A percentile compares a stretch with the other conserved stretches of the same genome.
Conservation (phyloP, 2,797 vertebrate species). For the Urosaurus nigricauda region DNA sequence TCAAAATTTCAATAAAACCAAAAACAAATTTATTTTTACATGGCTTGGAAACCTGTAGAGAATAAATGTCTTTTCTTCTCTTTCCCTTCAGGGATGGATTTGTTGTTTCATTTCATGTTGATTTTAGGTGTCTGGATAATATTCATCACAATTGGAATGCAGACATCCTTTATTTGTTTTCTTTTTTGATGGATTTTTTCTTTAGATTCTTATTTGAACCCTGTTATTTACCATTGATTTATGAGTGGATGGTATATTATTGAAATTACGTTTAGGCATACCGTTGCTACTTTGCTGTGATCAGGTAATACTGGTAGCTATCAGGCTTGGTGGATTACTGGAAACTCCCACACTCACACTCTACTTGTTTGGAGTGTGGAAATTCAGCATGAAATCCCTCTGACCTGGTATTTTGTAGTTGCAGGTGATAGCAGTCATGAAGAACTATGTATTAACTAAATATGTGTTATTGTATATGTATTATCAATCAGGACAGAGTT, state of each 20-base stretch:
- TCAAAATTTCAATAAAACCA: not conserved
- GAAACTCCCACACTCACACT: not conserved
- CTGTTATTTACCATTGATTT: not conserved
- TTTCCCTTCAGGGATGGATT: constrained; percentile 17
- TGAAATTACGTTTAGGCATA: not conserved
- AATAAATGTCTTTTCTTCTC: not conserved
- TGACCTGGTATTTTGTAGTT: not conserved
- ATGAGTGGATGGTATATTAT: not conserved
- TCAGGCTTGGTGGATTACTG: not conserved
- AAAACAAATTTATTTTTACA: not conserved
- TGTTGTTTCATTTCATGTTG: constrained; percentile 16
- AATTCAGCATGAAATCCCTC: not conserved
- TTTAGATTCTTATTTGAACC: not conserved
- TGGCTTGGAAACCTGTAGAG: not conserved
- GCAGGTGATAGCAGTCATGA: not conserved
- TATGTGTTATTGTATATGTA: too few relatives aligned
- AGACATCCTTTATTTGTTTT: not conserved
- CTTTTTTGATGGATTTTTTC: not conserved
- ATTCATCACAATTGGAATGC: constrained; percentile 8
- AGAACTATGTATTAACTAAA: not conserved
- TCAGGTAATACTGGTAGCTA: not conserved
- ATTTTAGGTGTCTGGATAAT: not conserved
- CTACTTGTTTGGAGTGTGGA: not conserved
- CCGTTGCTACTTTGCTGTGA: not conserved
- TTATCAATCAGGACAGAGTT: not conserved